Base-by-base conservation (phyloP, 2,113 vertebrate genomes). In the Spermophilus dauricus region DNA sequence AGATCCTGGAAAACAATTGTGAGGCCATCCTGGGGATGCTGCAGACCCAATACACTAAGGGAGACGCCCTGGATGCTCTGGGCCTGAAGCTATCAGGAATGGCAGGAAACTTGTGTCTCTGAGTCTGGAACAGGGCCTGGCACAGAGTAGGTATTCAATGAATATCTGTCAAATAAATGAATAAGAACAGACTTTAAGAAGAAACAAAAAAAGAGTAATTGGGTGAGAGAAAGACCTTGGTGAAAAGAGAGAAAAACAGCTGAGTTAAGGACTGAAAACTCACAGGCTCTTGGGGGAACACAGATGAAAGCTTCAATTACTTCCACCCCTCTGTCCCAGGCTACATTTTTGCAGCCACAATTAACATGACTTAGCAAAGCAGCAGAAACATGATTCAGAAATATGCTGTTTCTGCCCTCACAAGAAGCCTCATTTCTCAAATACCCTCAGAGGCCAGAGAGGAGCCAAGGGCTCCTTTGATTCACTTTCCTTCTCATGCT, bases 21-120 rank as follows among this genome's bases (percentile, higher is more conserved):
- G 56, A 58, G 56, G 56, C 56, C 51, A 53, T 18, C 18, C 56
- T 58, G 56, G 56, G 56, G 56, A 18, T 22, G 56, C 56, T 58
- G 56, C 18, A 58, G 56, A 20, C 56, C 56, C 56, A 58, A 5
- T 18, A 20, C 56, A 20, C 18, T 53, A 18, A 58, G 56, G 6
- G 99, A 95, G 99, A 99, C 48, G 99, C 99, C 24, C 99, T 99
- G 86, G 99, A 99, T 72, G 99, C 99, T 4, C 99, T 99, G 96
- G 99, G 99, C 34, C 97, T 99, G 99, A 99, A 99, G 99, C 99
- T 99, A 80, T 70, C 7, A 51, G 37, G n/a, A 4, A 30, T 13
- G 42, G 2, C 17, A 48, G 16, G 61, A 20, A 48, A 39, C 5
- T 12, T 72, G 17, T 76, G 10, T 37, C 58, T 17, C 39, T 22